Conservation (phyloP, 2,888 invertebrate species). For the Callinectes sapidus region DNA sequence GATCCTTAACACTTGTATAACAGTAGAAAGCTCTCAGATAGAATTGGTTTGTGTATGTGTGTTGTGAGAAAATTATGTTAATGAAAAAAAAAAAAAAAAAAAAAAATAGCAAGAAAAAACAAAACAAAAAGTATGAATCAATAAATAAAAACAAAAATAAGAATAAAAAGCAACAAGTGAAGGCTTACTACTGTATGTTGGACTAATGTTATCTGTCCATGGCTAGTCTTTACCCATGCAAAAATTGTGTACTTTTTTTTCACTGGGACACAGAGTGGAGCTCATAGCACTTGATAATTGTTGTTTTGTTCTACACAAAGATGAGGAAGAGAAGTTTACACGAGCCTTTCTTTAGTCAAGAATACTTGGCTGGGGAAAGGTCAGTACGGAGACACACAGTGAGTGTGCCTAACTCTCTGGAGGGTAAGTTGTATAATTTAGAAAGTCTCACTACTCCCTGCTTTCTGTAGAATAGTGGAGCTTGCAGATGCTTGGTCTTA, state of each 20-base stretch:
- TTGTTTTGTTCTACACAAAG: conserved; percentile 58
- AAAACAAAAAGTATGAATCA: too few species aligned
- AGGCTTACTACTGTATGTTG: background rate
- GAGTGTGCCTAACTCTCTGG: conserved; percentile 46
- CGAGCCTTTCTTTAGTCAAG: conserved; percentile 54
- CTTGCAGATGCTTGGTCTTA: conserved; percentile 35
- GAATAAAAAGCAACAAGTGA: background rate
- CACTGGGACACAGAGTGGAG: conserved; percentile 11
- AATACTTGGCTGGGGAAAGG: conserved; percentile 57
- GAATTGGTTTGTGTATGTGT: background rate
- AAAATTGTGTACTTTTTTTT: background rate
- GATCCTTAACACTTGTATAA: background rate
- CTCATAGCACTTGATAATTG: conserved; percentile 42
- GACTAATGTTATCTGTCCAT: background rate
- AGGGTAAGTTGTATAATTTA: conserved; percentile 52
- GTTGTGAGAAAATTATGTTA: background rate
- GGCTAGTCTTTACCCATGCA: background rate
- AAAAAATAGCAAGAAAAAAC: background rate
- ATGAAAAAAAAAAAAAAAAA: background rate
- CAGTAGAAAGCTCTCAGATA: background rate
- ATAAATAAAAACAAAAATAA: background rate
- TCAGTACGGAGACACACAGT: conserved; percentile 57
- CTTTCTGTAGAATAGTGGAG: conserved; percentile 52
- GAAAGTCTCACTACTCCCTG: background rate
- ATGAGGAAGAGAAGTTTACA: conserved; percentile 65